Evolutionary conservation across 2,797 vertebrate genomes (phyloP), one percentile per base, ranked within the genome.

Genomic region (Sebastes vulpes): DNA sequence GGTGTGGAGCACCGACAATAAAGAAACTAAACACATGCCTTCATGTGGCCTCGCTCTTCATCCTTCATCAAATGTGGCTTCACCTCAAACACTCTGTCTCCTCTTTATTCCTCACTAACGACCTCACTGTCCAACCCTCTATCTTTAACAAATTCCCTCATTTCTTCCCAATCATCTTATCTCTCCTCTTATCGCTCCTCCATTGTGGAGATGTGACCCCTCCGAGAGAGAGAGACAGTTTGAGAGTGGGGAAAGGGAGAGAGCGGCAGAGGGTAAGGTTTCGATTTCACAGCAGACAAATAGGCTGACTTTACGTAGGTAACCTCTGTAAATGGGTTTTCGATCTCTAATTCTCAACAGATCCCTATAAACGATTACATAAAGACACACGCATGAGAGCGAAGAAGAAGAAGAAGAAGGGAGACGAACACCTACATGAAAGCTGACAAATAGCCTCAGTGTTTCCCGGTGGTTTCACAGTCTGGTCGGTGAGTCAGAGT

Each of bases 321-420:
- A 92, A 93, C 93, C 93, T 93, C 87, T 84, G 91, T 84, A 92
- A 93, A 94, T 94, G 88, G 92, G 89, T 89, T 94, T 94, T 94
- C 90, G 87, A 93, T 92, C 87, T 82, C 82, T 93, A 90, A 92
- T 91, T 93, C 92, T 91, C 89, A 82, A 82, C 86, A 92, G 92
- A 92, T 92, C 77, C 65, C 64, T 59, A 32, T 56, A 84, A 91
- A 83, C 56, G 82, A 90, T 83, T 83, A 85, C 89, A 91, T 89
- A 80, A 89, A 89, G 84, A 82, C 87, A 78, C 81, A 66, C 1
- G 1, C 25, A 50, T 42, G 75, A 28, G 58, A 26, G 28, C 7
- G 20, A 8, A 68, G 64, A 26, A 7, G 38, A 52, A 28, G 38
- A 48, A 28, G 32, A 50, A n/a, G n/a, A 20, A 71, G 4, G 46